Percentiles rank a stretch among this genome's conserved stretches.
phyloP scores from a whole-genome alignment of 2,113 vertebrate genomes.

The Coregonus clupeaformis region DNA sequence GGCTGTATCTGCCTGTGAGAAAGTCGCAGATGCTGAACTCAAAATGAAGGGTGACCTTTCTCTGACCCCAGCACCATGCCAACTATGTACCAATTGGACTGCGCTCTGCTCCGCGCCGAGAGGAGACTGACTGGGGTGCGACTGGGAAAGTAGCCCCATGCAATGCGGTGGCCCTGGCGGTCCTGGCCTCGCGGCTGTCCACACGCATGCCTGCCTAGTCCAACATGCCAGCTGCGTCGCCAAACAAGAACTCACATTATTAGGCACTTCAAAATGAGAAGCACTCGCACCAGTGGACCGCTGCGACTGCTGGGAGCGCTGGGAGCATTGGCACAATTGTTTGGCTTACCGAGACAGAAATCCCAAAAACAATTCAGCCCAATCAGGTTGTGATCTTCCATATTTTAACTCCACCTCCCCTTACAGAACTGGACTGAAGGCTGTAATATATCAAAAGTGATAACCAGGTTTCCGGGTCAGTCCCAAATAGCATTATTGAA shows the following conservation, averaged over 20 bases:
- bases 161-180: conserved; percentile 36
- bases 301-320: neutral
- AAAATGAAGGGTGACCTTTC: conserved; percentile 11
- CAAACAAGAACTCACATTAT: conserved; percentile 60
- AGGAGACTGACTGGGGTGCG: neutral
- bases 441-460: too few species aligned
- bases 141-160: conserved; percentile 27
- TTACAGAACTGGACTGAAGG: too few species aligned
- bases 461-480: too few species aligned
- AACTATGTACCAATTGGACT: conserved; percentile 13
- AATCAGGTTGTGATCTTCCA: too few species aligned
- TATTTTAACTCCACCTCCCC: too few species aligned
- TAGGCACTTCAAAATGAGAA: conserved; percentile 52
- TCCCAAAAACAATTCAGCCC: neutral
- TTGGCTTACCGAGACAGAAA: neutral
- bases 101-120: neutral
- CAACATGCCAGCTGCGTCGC: conserved; percentile 59
- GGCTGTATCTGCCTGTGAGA: conserved; percentile 26
- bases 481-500: too few species aligned
- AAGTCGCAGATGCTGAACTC: conserved; percentile 11
- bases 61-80: conserved; percentile 14
- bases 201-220: conserved; percentile 57
- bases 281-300: conserved; percentile 6
- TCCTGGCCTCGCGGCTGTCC: conserved; percentile 38
- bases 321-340: neutral